These are phyloP conservation scores for Lasiurus borealis DNA, from an alignment of 2,113 vertebrate species.

Conservation along the genomic window DNA sequence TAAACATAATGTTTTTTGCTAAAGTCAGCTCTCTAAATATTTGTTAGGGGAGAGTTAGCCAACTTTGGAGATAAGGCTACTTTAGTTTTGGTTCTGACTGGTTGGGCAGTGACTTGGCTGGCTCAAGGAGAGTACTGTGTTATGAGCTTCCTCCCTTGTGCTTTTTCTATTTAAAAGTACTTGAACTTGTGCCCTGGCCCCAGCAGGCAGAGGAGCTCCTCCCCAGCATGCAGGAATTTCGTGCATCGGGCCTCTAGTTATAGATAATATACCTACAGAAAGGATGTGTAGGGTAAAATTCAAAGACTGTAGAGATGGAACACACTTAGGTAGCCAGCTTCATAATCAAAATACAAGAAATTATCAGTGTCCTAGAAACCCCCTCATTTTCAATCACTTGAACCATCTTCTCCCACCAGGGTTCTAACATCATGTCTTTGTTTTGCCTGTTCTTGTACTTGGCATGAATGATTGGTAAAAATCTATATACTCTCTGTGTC, in stretches of 20 bases:
- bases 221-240: too few species aligned
- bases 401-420: background rate
- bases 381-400: background rate
- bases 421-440: background rate
- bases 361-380: background rate
- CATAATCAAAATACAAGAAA: background rate
- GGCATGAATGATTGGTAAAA: background rate
- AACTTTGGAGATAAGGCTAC: background rate
- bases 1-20: too few species aligned
- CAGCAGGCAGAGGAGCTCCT: constrained; percentile 20
- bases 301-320: constrained; percentile 6
- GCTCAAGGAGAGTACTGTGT: background rate
- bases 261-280: background rate
- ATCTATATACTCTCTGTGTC: background rate
- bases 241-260: background rate
- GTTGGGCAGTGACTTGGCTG: background rate
- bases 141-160: background rate
- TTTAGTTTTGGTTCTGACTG: background rate
- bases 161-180: constrained; percentile 51
- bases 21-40: background rate
- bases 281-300: background rate
- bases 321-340: background rate
- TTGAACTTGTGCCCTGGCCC: constrained; percentile 16
- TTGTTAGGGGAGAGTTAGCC: background rate
- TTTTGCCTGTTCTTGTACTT: background rate